Evolutionary conservation across 2,113 vertebrate genomes (phyloP), one percentile per base, ranked within the genome.

Genomic region (Nyctereutes procyonoides): DNA sequence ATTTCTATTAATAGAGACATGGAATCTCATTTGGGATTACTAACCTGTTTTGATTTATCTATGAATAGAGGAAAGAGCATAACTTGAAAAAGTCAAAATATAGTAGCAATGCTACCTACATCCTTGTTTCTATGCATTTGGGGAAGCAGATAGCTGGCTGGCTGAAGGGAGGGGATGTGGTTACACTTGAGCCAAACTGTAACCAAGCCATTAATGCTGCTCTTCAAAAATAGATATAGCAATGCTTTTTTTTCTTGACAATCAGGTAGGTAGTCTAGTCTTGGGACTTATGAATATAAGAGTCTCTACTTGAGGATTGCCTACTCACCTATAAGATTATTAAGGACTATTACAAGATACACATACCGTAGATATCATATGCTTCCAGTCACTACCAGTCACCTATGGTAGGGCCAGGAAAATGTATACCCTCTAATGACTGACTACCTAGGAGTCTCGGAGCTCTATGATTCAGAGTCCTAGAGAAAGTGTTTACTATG

Each of bases 1-100:
- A 90, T 58, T 82, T 95, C 88, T 93, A 81, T 74, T 85, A 43
- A 96, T 26, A 84, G 35, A 86, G 95, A 90, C 10, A 88, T 79
- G 71, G 88, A 92, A 88, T 77, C 35, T 82, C 73, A 91, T 80
- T 76, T 85, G 84, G 58, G 26, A 71, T 96, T 90, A 81, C 17
- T 56, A 88, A 77, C 15, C 15, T 74, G 76, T 48, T 88, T 43
- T 71, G 20, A 93, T 95, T 93, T 95, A 82, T 73, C 13, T 11
- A 79, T 62, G 10, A 73, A 85, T 4, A 79, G 19, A 86, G 32
- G 43, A 96, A 82, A 93, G 56, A 77, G 73, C 22, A 58, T 76
- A 43, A 71, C 3, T 88, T 93, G 19, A 48, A 88, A 92, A 94
- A 95, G 48, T 86, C 32, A 81, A 58, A 88, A 32, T 30, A 51